Base-by-base conservation (phyloP, 2,113 vertebrate genomes). In the Colinus virginianus region DNA sequence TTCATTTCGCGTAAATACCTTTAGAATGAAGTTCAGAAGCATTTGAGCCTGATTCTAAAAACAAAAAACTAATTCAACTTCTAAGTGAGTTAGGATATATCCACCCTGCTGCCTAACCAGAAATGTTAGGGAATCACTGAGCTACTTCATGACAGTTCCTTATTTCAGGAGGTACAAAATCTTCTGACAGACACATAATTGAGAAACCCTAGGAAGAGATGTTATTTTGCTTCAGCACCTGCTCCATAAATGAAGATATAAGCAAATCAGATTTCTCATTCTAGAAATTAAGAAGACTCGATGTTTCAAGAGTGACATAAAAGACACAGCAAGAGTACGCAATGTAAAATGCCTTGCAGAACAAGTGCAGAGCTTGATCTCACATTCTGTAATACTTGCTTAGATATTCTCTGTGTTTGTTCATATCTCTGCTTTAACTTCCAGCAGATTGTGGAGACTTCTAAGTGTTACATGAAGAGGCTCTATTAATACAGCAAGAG, bases 181-280 rank as follows among this genome's bases (percentile, higher is more conserved):
- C 68, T 61, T 90, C 88, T 94, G 92, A 94, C 87, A 90, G 80
- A 90, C 42, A 86, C 30, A 66, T 56, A 93, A 92, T 51, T 72
- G 84, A 93, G 87, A 93, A 93, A 82, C 40, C 49, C 62, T 23
- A 32, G 32, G 78, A 95, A 93, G 82, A 91, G 91, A 88, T n/a
- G 85, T 36, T 94, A 70, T 51, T 92, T 74, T 46, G 46, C 92
- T 95, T 82, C 94, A 82, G 84, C 78, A 82, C 87, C 91, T 94
- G 91, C 75, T 90, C 71, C 87, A 62, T 66, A 84, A 89, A 91
- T 45, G 75, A 87, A 87, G 72, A 94, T 53, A 94, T 53, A 94
- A 90, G 70, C 36, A 89, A 49, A 64, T 7, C 38, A 84, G 55
- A 91, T 81, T 84, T 68, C 68, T 59, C 56, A 75, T 43, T 83